Evolutionary conservation across 30 jellyfish, hydroid and myxozoan species (phyloP), one percentile per base, ranked within the genome.

Genomic region (Clytia hemisphaerica): DNA sequence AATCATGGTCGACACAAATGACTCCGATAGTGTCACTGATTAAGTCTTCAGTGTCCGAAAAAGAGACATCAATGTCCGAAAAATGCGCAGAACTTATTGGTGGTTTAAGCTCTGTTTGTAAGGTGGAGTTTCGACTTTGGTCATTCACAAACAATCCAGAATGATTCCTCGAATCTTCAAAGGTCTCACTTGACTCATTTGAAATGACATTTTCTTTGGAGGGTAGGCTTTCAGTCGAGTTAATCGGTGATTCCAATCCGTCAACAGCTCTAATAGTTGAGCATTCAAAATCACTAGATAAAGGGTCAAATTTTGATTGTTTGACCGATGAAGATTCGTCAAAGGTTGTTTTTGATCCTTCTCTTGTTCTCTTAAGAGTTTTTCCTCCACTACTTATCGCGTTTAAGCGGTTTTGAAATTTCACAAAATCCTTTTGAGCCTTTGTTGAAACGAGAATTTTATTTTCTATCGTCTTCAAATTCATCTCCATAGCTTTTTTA

Each of bases 1-100:
- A 91, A 73, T 38, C 29, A 2, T 0, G 4, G 46, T 86, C 96
- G 37, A 86, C 64, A 38, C 96, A 86, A 3, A 86, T 55, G 6
- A 89, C 96, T 34, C 96, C 96, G 26, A 86, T 73, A 4, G 96
- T 86, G 54, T 86, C 96, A 25, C 55, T 45, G 49, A 29, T 27
- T 16, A 18, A 34, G n/a, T 35, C 44, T 32, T 4, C 37, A 6
- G n/a, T n/a, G n/a, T n/a, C n/a, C n/a, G n/a, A n/a, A n/a, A n/a
- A n/a, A n/a, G n/a, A n/a, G n/a, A n/a, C n/a, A n/a, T n/a, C n/a
- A n/a, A n/a, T n/a, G n/a, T n/a, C n/a, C n/a, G n/a, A n/a, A n/a
- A n/a, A n/a, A n/a, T n/a, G n/a, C n/a, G n/a, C n/a, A n/a, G n/a
- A n/a, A n/a, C n/a, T 42, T 42, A 9, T 42, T 42, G 53, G 53